phyloP scores from a whole-genome alignment of 2,888 invertebrate genomes.

The Andrena camellia region DNA sequence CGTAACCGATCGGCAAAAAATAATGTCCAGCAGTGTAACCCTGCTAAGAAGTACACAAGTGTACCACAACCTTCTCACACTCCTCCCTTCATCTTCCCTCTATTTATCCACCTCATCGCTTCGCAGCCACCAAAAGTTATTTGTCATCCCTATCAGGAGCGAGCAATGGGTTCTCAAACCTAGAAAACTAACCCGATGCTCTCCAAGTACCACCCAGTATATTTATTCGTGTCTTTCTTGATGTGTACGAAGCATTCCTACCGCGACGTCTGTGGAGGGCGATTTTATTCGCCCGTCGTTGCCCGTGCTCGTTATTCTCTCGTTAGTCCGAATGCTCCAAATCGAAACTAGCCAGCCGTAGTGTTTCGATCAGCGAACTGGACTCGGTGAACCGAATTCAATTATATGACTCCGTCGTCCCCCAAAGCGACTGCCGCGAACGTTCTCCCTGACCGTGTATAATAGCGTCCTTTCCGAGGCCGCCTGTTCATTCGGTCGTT shows the following conservation, averaged over 20 bases:
- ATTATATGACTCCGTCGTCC: conserved; percentile 74
- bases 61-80: too few relatives aligned
- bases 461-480: conserved; percentile 47
- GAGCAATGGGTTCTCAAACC: too few relatives aligned
- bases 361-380: conserved; percentile 74
- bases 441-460: conserved; percentile 61
- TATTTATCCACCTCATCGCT: too few relatives aligned
- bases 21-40: too few relatives aligned
- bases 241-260: conserved; percentile 31
- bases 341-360: conserved; percentile 73
- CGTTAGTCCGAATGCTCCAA: conserved; percentile 69
- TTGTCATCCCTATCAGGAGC: too few relatives aligned
- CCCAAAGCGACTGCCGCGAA: conserved; percentile 68
- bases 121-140: too few relatives aligned
- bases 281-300: conserved; percentile 60
- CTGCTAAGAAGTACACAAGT: too few relatives aligned
- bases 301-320: conserved; percentile 71
- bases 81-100: too few relatives aligned
- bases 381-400: conserved; percentile 77
- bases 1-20: too few relatives aligned
- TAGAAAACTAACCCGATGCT: background rate
- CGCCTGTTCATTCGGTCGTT: conserved; percentile 56
- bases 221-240: conserved; percentile 38
- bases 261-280: conserved; percentile 43
- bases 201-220: conserved; percentile 9